Base-by-base conservation (phyloP, 2,113 vertebrate species). In the Psilopogon haemacephalus region DNA sequence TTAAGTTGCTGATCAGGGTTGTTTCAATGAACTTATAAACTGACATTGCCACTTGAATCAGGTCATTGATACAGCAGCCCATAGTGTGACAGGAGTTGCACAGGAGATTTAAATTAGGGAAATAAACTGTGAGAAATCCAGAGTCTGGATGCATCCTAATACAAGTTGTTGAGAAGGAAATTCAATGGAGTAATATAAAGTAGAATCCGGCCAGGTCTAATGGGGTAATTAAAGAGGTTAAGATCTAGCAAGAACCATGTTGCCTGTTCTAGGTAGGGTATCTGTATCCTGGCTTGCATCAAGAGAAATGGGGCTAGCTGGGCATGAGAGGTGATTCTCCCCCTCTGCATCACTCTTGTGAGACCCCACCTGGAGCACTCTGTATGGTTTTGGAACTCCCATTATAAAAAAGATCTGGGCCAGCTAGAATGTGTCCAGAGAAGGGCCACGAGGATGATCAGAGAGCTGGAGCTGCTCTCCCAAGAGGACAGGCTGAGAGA, bases 21-120 rank as follows among this genome's bases (percentile, higher is more conserved):
- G 15, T 33, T 85, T 87, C 79, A 93, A 93, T 94, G 33, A 90
- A 90, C 30, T 72, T 84, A 64, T 35, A 50, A 68, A 74, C 82
- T 87, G 64, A 60, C 9, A 6, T 81, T 86, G 17, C 83, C 4
- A 59, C 64, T 91, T 90, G 13, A 89, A 42, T 88, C 32, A 76
- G 40, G 32, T 54, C 3, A 1, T 84, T 63, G 71, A 68, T 91
- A 91, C 86, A 83, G 24, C 32, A 52, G 37, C 52, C 17, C 70
- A 62, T 71, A 80, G 70, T 30, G 20, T 1, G 2, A 48, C 33
- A 80, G 77, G 59, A 89, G 27, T 88, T 80, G 70, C 0, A 0
- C 62, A 52, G 58, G 32, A 70, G 68, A 68, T 63, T 55, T 8
- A 63, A 67, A 14, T 65, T 52, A 65, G 74, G 30, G 37, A 28